Evolutionary conservation across 92 coral and sea anemone genomes (phyloP), one percentile per base, ranked within the genome.

Genomic region (Actinernus sp.): DNA sequence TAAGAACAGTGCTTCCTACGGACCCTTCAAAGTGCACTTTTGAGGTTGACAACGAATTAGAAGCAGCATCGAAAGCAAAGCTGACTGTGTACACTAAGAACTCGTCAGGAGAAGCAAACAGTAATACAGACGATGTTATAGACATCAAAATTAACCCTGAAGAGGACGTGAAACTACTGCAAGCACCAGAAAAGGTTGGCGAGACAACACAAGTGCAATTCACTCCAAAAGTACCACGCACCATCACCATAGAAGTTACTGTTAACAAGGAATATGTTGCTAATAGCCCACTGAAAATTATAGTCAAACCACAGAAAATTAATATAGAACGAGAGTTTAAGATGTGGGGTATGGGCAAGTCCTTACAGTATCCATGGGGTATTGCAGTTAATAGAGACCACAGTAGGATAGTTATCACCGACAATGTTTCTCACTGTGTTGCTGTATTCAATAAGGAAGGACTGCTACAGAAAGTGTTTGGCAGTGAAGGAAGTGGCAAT

Each of bases 321-420:
- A 44, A 29, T 23, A 17, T 41, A 21, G 27, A 26, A 13, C 26
- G 55, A 43, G 5, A 44, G 26, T 62, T 48, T 25, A 43, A 27
- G 23, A 28, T 43, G 55, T 43, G 47, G 29, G 69, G 51, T 1
- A 31, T 62, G 55, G 31, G 47, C 47, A 45, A 26, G 9, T 38
- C 37, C n/a, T 62, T 55, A n/a, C 27, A 26, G 19, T 17, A 30
- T 4, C 47, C 47, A 4, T 21, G 39, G 29, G 69, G 69, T 26
- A 62, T 62, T 39, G 69, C 69, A 43, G 55, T 62, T 13, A 62
- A 62, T 30, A 62, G 45, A 28, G 9, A 46, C 26, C 43, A 45
- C 51, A 62, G 55, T 44, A 62, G 23, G 23, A 62, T 62, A 31
- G 69, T 55, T 62, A 43, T 62, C n/a, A 55, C 69, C 14, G 69